Percentiles rank a stretch among this genome's conserved stretches.
Conservation (phyloP, 2,888 invertebrate species). For the Thysanoteuthis rhombus region DNA sequence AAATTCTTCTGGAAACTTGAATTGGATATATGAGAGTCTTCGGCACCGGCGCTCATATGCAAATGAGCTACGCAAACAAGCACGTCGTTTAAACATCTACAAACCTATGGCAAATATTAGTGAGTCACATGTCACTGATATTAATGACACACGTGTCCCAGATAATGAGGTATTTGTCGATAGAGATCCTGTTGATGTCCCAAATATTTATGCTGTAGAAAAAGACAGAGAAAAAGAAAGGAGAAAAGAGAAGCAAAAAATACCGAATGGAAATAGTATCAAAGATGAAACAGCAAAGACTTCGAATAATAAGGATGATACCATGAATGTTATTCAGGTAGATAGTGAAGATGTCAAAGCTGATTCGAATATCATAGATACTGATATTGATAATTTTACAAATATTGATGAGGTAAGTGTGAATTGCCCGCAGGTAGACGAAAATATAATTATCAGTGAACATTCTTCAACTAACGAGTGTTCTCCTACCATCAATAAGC, state of each 20-base stretch:
- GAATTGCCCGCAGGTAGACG: not conserved
- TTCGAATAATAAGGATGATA: not conserved
- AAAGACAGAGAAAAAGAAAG: not conserved
- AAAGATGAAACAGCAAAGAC: too few relatives aligned
- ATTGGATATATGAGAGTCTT: not conserved
- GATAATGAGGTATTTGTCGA: not conserved
- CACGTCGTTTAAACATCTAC: not conserved
- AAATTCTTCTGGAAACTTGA: not conserved
- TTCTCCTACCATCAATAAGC: not conserved
- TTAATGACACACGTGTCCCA: not conserved
- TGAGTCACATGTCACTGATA: not conserved
- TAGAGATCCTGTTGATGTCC: not conserved
- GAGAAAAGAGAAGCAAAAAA: not conserved
- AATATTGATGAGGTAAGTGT: not conserved
- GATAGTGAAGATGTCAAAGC: not conserved
- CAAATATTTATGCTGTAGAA: not conserved
- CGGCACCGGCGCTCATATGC: not conserved
- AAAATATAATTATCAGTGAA: not conserved
- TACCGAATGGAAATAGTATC: not conserved
- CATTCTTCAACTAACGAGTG: not conserved
- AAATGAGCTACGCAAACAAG: not conserved
- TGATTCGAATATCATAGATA: not conserved
- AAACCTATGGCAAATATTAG: not conserved
- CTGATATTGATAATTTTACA: not conserved
- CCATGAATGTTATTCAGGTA: not conserved